Base-by-base conservation (phyloP, 2,888 invertebrate species). In the Sinodicranocentrus sp. region DNA sequence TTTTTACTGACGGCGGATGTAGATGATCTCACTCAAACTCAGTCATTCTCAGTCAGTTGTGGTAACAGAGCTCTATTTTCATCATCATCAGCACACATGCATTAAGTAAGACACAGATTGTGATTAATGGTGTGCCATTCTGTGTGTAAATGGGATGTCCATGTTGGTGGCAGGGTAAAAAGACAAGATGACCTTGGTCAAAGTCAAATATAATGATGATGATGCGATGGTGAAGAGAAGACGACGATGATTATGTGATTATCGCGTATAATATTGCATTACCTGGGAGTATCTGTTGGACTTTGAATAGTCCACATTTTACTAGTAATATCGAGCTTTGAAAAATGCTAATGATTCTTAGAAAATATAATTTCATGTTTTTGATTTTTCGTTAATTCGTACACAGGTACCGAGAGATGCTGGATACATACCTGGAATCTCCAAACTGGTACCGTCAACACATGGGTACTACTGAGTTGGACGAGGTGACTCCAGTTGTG, bases 381-480 rank as follows among this genome's bases (percentile, higher is more conserved):
- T 54, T 1, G 44, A 80, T 10, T 54, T n/a, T n/a, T n/a, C n/a
- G n/a, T n/a, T n/a, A n/a, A n/a, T n/a, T n/a, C n/a, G n/a, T n/a
- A n/a, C n/a, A n/a, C n/a, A 88, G 88, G 79, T 88, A 88, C 72
- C 87, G 88, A 68, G 87, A 87, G 82, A 88, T 88, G 86, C 83
- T 88, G 72, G 86, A 87, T 76, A 87, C 86, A 68, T 87, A 87
- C 76, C 80, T 87, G 75, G 85, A 87, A 82, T 84, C 87, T 44
- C 88, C 88, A 39, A 71, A 84, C 10, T 88, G 88, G 88, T 88
- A 84, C 54, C 84, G 85, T 52, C 83, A 83, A 52, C 88, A 87
- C 71, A 86, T 87, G 86, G 87, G 87, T 10, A 79, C 84, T 21
- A 86, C 86, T n/a, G 88, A 88, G 33, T 71, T 88, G 73, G 87